A percentile compares a stretch with the other conserved stretches of the same genome.
phyloP scores from a whole-genome alignment of 64 coral and sea anemone species.

The Trachythela sp. region DNA sequence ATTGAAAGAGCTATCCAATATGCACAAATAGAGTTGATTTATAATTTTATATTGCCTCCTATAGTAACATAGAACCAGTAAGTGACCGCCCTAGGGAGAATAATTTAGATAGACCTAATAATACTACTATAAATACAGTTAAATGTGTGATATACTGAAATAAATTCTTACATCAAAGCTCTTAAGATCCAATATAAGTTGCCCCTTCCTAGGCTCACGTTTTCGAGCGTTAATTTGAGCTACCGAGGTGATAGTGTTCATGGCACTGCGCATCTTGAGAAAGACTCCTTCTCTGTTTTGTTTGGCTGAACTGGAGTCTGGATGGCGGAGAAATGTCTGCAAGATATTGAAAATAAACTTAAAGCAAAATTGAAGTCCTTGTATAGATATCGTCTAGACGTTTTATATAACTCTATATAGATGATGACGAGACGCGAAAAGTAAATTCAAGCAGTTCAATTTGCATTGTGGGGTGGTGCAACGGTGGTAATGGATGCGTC shows the following conservation, averaged over 20 bases:
- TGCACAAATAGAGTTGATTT: too few species aligned
- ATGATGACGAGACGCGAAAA: too few species aligned
- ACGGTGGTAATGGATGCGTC: too few species aligned
- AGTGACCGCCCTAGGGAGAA: too few species aligned
- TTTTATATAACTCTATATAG: too few species aligned
- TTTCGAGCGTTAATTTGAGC: conserved; percentile 61
- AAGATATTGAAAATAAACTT: conserved; percentile 8
- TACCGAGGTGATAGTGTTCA: conserved; percentile 71
- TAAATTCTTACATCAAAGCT: conserved; percentile 67
- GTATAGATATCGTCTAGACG: background rate
- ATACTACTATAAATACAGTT: too few species aligned
- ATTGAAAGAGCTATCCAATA: too few species aligned
- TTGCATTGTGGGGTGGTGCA: too few species aligned
- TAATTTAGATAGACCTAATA: too few species aligned
- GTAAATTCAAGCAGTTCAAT: too few species aligned
- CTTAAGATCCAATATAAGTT: conserved; percentile 79
- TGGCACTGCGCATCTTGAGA: conserved; percentile 81
- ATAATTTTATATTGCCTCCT: too few species aligned
- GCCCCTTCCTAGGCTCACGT: conserved; percentile 40
- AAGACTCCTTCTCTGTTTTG: conserved; percentile 95
- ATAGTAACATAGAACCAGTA: too few species aligned
- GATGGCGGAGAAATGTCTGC: conserved; percentile 84
- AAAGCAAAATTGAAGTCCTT: background rate
- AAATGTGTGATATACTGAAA: background rate
- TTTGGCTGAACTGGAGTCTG: conserved; percentile 73